Base-by-base conservation (phyloP, 2,888 invertebrate genomes). In the Thera britannica region DNA sequence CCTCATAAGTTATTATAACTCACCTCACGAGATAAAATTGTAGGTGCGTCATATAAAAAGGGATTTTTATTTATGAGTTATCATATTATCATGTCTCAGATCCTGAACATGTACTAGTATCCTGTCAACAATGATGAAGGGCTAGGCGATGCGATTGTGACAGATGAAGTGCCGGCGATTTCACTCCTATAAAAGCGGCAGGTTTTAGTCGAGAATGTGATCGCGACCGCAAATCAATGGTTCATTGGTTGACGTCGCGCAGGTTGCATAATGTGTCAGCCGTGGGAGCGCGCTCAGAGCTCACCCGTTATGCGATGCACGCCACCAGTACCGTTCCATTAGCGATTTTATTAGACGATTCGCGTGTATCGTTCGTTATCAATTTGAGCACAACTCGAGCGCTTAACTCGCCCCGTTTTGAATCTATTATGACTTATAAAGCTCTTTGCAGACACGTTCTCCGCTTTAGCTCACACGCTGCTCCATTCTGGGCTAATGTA, bases 321-420 rank as follows among this genome's bases (percentile, higher is more conserved):
- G 91, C 90, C 88, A 89, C 83, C 83, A 80, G 86, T 93, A 92
- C 93, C 93, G 93, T 93, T 92, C 89, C 83, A 90, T 90, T 90
- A 89, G 87, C 84, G 90, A 93, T 92, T 92, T 92, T 92, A 92
- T 93, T 90, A 92, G 89, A 91, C 87, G 87, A 90, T 88, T 91
- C 90, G 88, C 90, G 88, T 92, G 90, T 90, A 90, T 89, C 83
- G 67, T 71, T 80, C 83, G 87, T 88, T 90, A 93, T 92, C 91
- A 90, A 92, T 93, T 92, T 87, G 83, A 86, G 82, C 80, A 82
- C 79, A 79, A 61, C 62, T 68, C 84, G 77, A 78, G 81, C 87
- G 84, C 79, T 86, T 82, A 84, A 79, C 83, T 84, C 84, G 89
- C 84, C 86, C 88, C 83, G 89, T 87, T 90, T 89, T 82, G 55